Evolutionary conservation across 2,113 vertebrate species (phyloP).

Genomic region (Grammatotria lemairii): DNA sequence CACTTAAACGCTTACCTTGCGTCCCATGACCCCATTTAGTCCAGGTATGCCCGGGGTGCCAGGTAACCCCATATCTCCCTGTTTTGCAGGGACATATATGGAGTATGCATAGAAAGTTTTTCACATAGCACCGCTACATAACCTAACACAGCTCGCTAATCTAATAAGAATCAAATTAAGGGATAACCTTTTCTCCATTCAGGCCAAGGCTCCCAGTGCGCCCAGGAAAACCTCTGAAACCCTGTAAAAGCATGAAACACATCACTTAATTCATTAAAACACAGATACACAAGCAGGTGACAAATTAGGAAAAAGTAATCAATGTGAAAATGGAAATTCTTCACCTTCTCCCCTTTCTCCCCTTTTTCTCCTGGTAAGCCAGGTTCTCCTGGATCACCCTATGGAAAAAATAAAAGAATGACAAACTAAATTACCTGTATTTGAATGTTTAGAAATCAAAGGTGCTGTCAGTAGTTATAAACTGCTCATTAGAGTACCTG

Average conservation of each 20-base stretch:
- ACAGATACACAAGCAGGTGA: neutral
- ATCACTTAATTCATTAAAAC: neutral
- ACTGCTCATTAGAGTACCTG: slow-evolving; percentile 52
- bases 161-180: neutral
- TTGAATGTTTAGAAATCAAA: neutral
- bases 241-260: slow-evolving; percentile 53
- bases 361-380: slow-evolving; percentile 72
- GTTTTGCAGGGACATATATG: neutral
- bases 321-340: neutral
- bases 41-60: slow-evolving; percentile 75
- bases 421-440: neutral
- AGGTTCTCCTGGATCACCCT: slow-evolving; percentile 77
- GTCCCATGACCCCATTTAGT: slow-evolving; percentile 63
- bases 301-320: neutral
- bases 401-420: neutral
- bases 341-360: slow-evolving; percentile 79
- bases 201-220: slow-evolving; percentile 63
- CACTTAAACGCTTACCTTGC: slow-evolving; percentile 65
- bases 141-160: neutral
- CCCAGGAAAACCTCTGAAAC: slow-evolving; percentile 75
- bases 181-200: slow-evolving; percentile 72
- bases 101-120: neutral
- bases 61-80: slow-evolving; percentile 76
- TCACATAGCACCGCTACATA: neutral
- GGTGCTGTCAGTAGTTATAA: neutral